A percentile compares a stretch with the other conserved stretches of the same genome.
Evolutionary conservation across 1,140 invertebrate species (phyloP).

Genomic region (Hirudo medicinalis): DNA sequence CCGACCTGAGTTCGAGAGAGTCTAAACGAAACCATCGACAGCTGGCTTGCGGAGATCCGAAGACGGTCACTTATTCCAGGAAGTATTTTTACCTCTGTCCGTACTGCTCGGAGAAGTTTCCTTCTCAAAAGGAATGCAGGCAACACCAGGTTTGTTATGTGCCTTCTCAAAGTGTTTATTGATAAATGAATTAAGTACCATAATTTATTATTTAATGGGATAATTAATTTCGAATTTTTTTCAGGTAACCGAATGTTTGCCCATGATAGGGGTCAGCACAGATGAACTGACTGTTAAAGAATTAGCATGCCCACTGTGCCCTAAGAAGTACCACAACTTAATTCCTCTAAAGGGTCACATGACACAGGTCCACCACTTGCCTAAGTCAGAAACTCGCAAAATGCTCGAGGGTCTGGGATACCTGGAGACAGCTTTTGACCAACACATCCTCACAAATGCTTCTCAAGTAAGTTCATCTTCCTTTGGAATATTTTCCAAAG

Average conservation of each 20-base stretch:
- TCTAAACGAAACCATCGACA: constrained; percentile 15
- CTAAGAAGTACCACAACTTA: constrained; percentile 16
- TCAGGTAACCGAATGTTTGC: constrained; percentile 12
- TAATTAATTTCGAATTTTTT: background rate
- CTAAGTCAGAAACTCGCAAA: constrained; percentile 10
- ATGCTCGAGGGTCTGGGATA: constrained; percentile 14
- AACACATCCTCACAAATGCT: background rate
- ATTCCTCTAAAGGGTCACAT: constrained; percentile 18
- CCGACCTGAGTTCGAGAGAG: constrained; percentile 14
- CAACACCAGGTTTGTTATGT: constrained; percentile 16
- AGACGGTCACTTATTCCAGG: constrained; percentile 15
- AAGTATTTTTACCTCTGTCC: constrained; percentile 18
- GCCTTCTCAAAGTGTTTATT: background rate
- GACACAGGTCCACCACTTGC: constrained; percentile 15
- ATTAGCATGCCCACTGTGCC: constrained; percentile 12
- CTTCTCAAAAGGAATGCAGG: constrained; percentile 15
- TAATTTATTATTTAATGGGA: background rate
- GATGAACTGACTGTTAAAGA: constrained; percentile 17
- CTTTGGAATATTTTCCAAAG: too few species aligned
- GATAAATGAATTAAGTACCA: background rate
- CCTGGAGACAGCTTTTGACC: constrained; percentile 5
- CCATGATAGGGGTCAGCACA: constrained; percentile 16
- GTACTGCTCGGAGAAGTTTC: constrained; percentile 11
- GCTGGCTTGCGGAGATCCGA: constrained; percentile 15
- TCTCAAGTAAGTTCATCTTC: too few species aligned